phyloP scores from a whole-genome alignment of 2,888 invertebrate genomes.

The Hypena proboscidalis region DNA sequence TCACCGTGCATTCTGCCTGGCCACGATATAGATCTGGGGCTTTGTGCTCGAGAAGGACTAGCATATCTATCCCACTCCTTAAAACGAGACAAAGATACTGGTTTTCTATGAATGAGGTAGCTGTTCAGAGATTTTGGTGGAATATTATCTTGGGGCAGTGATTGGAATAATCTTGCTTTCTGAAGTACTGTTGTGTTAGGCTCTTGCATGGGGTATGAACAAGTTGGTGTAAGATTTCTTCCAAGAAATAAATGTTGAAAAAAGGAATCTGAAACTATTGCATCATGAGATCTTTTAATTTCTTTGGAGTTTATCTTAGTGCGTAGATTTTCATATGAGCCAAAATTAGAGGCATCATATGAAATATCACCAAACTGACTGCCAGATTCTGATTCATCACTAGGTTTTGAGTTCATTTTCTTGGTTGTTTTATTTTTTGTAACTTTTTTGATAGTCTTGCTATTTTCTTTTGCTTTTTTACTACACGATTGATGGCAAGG shows the following conservation, averaged over 20 bases:
- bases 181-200: conserved; percentile 87
- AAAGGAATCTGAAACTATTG: conserved; percentile 87
- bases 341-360: conserved; percentile 59
- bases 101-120: conserved; percentile 88
- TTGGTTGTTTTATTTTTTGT: conserved; percentile 53
- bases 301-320: conserved; percentile 67
- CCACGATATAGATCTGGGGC: conserved; percentile 86
- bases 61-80: conserved; percentile 86
- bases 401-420: conserved; percentile 44
- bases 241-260: conserved; percentile 90
- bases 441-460: conserved; percentile 54
- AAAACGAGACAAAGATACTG: conserved; percentile 90
- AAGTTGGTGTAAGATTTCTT: conserved; percentile 58
- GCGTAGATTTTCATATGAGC: conserved; percentile 57
- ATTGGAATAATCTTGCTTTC: conserved; percentile 89
- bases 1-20: conserved; percentile 84
- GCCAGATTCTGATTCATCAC: conserved; percentile 56
- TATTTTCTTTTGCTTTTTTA: conserved; percentile 65
- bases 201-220: conserved; percentile 56
- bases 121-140: conserved; percentile 87
- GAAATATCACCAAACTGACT: conserved; percentile 79
- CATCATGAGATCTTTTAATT: conserved; percentile 84
- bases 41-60: conserved; percentile 80
- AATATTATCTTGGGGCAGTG: conserved; percentile 69
- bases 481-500: conserved; percentile 69